A percentile compares a stretch with the other conserved stretches of the same genome.
Evolutionary conservation across 2,113 vertebrate species (phyloP).

Genomic region (Nothoprocta perdicaria): DNA sequence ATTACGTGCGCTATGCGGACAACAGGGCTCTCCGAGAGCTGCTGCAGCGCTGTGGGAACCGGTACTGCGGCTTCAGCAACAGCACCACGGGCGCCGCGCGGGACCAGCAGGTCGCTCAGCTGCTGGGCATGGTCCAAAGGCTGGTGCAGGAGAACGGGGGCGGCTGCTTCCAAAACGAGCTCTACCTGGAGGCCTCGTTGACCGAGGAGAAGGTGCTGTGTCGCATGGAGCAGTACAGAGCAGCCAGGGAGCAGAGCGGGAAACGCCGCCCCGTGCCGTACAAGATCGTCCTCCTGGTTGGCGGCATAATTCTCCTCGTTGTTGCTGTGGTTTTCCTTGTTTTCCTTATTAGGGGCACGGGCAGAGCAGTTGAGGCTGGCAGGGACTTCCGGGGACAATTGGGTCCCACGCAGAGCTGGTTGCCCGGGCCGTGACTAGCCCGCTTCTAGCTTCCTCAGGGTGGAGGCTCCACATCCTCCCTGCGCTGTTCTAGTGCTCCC

Average conservation of each 20-base stretch:
- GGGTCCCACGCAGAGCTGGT: no score
- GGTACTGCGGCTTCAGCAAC: constrained; percentile 13
- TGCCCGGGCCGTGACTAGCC: no score
- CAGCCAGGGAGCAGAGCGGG: not conserved
- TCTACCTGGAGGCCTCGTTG: not conserved
- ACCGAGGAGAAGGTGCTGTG: rapidly evolving
- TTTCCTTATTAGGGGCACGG: no score
- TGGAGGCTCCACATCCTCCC: no score
- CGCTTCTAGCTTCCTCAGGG: no score
- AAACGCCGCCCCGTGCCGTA: rapidly evolving
- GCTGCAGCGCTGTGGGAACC: not conserved
- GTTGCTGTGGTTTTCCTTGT: no score
- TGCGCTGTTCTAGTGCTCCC: no score
- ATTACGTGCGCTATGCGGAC: not conserved
- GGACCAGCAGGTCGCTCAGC: not conserved
- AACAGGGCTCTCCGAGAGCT: not conserved
- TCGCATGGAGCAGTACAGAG: not conserved
- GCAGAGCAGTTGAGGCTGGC: no score
- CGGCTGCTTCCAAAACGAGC: rapidly evolving
- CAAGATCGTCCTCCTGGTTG: no score
- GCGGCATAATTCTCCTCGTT: no score
- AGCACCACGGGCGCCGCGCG: not conserved
- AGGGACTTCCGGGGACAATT: no score
- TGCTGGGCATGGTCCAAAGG: not conserved
- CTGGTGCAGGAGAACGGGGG: not conserved